Conservation (phyloP, 2,888 invertebrate species). For the Rotaria socialis region DNA sequence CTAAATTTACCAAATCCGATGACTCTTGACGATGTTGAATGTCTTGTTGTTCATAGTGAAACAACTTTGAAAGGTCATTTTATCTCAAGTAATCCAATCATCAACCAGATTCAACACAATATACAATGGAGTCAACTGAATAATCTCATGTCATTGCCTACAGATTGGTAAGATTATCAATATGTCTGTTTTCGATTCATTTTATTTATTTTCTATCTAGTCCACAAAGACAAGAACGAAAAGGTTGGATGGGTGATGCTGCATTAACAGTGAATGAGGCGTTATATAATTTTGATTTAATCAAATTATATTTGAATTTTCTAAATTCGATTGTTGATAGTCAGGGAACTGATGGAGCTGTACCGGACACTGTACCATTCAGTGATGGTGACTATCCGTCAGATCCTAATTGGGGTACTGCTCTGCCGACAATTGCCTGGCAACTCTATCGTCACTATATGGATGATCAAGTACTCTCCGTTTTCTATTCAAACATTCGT, state of each 20-base stretch:
- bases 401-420: not conserved
- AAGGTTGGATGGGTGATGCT: conserved; percentile 3
- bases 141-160: not conserved
- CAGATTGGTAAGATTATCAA: not conserved
- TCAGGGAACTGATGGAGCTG: not conserved
- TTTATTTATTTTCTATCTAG: no score
- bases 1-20: no score
- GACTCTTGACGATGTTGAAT: not conserved
- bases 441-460: not conserved
- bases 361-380: not conserved
- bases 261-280: not conserved
- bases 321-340: not conserved
- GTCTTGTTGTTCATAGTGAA: not conserved
- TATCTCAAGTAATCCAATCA: not conserved
- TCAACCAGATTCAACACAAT: not conserved
- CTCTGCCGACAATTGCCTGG: not conserved
- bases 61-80: not conserved
- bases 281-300: not conserved
- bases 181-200: no score
- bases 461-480: not conserved
- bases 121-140: not conserved
- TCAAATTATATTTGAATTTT: not conserved
- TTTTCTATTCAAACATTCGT: not conserved
- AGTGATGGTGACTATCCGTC: not conserved
- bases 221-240: not conserved